A percentile compares a stretch with the other conserved stretches of the same genome.
Evolutionary conservation across 1,140 invertebrate species (phyloP).

Genomic region (Portunus trituberculatus): DNA sequence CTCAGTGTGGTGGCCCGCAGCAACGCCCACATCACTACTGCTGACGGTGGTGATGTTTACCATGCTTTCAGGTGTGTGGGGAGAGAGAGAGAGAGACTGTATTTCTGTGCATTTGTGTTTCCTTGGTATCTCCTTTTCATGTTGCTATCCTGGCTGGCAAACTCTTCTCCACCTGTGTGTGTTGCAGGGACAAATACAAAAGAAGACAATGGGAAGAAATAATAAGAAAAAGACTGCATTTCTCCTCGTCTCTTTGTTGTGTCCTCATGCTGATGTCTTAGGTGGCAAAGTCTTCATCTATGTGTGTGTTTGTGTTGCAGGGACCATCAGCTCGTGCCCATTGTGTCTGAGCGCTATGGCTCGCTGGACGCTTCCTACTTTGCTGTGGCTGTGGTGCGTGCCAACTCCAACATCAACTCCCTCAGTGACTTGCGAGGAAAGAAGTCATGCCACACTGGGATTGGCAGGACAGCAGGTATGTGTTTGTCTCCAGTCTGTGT

Average conservation of each 20-base stretch:
- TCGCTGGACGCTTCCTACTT: slow-evolving; percentile 79
- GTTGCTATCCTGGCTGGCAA: too few species aligned
- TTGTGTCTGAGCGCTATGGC: slow-evolving; percentile 85
- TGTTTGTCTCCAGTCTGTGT: background rate
- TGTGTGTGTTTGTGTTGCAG: slow-evolving; percentile 79
- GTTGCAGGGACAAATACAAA: too few species aligned
- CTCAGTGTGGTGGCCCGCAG: slow-evolving; percentile 85
- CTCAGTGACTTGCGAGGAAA: slow-evolving; percentile 87
- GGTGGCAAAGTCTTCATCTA: background rate
- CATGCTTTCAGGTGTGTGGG: slow-evolving; percentile 85
- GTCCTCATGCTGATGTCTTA: too few species aligned
- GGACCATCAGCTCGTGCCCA: slow-evolving; percentile 84
- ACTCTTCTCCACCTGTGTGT: too few species aligned
- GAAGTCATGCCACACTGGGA: slow-evolving; percentile 93
- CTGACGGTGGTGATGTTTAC: slow-evolving; percentile 87
- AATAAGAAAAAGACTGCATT: too few species aligned
- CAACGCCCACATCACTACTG: slow-evolving; percentile 86
- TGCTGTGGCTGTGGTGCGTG: slow-evolving; percentile 77
- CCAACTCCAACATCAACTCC: slow-evolving; percentile 83
- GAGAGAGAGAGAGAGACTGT: background rate
- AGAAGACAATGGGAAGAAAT: too few species aligned
- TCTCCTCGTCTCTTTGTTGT: too few species aligned
- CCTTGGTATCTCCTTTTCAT: too few species aligned
- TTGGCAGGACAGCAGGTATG: slow-evolving; percentile 91
- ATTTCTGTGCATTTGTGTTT: too few species aligned